Evolutionary conservation across 1,140 invertebrate species (phyloP), one percentile per base, ranked within the genome.

Genomic region (Amphibalanus amphitrite): DNA sequence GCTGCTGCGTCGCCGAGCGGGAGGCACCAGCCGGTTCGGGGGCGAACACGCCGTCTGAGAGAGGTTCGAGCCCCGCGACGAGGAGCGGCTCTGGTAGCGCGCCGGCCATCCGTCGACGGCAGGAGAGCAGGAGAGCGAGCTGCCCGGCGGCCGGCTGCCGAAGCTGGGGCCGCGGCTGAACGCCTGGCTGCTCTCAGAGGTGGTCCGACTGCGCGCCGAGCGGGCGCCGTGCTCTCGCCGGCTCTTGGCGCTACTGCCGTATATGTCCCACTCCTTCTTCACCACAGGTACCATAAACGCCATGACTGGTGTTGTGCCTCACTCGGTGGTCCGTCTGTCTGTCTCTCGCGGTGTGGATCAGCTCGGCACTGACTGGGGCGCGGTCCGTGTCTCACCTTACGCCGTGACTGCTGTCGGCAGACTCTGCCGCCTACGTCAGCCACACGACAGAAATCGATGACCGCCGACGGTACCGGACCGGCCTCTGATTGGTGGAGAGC

Each of bases 211-310:
- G 65, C n/a, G 65, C 10, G 3, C 23, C n/a, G 28, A 10, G 28
- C 28, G 65, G n/a, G 4, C 3, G 10, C 0, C 3, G 10, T 67
- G 65, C 26, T 67, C 28, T 0, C 65, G 28, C 65, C 28, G 65
- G 65, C 65, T 28, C 65, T 67, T 26, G 26, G 65, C n/a, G n/a
- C 65, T 28, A 26, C 65, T 67, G 65, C 65, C 65, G 83, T 93
- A 93, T 79, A 93, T 92, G 79, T 93, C 89, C 84, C 89, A 93
- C 81, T 93, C 90, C 81, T 93, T 93, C 84, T 92, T 92, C 79
- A 93, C 86, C 74, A 93, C 90, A 64, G 90, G 91, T 89, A 92
- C 92, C 90, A 93, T 92, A 82, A 93, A 93, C 83, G 91, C 91
- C 91, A 93, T 93, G 79, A n/a, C n/a, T n/a, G n/a, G n/a, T n/a